Percentiles rank a stretch among this genome's conserved stretches.
phyloP scores from a whole-genome alignment of 2,797 vertebrate species.

The Sebastiscus albofasciatus region DNA sequence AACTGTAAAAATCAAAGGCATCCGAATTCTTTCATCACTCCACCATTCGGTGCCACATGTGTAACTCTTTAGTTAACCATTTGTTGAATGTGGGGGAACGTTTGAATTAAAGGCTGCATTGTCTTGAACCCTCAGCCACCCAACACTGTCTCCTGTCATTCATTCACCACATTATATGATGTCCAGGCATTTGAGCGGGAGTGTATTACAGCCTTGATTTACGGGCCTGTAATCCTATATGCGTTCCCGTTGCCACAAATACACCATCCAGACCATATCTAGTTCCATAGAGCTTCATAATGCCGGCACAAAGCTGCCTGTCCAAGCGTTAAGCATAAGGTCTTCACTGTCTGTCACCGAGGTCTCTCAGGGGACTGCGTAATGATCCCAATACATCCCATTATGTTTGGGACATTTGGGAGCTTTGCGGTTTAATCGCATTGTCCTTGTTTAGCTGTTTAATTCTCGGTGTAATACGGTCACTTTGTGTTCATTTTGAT shows the following conservation, averaged over 20 bases:
- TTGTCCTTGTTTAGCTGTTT: conserved; percentile 21
- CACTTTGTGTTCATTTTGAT: conserved; percentile 49
- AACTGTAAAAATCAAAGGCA: conserved; percentile 1
- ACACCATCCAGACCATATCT: conserved; percentile 47
- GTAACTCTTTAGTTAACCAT: conserved; percentile 60
- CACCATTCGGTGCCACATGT: conserved; percentile 18
- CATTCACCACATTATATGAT: conserved; percentile 61
- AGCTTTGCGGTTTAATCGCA: conserved; percentile 11
- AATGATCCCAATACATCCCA: conserved; percentile 1
- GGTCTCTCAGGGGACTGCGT: conserved; percentile 8
- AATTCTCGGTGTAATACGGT: conserved; percentile 14
- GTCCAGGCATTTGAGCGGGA: conserved; percentile 29
- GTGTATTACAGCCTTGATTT: conserved; percentile 66
- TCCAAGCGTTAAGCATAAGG: conserved; percentile 48
- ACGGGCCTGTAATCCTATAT: conserved; percentile 62
- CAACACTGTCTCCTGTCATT: conserved; percentile 66
- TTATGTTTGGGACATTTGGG: background rate
- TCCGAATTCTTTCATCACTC: conserved; percentile 26
- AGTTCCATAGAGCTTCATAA: conserved; percentile 61
- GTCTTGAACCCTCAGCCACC: conserved; percentile 50
- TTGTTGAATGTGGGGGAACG: conserved; percentile 49
- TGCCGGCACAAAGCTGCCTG: conserved; percentile 57
- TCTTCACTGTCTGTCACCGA: conserved; percentile 30
- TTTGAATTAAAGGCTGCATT: conserved; percentile 73
- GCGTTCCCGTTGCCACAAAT: conserved; percentile 33